These are phyloP conservation scores for Lithophane ornitopus DNA, from an alignment of 2,888 invertebrate genomes.

Conservation along the genomic window DNA sequence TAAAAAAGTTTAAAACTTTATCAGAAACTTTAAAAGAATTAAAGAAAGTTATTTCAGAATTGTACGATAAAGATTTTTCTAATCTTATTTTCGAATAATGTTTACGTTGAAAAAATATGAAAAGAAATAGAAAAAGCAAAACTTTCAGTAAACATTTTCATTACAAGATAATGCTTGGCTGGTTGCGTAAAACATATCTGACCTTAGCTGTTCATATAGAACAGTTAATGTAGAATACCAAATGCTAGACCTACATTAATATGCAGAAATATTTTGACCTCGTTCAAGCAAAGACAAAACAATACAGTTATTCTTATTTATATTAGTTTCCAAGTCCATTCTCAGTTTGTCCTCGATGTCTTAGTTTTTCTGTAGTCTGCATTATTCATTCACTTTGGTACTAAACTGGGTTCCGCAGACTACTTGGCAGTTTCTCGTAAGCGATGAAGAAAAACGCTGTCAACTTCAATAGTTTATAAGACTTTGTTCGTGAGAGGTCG, in stretches of 20 bases:
- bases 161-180: constrained; percentile 5
- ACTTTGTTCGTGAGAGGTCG: constrained; percentile 40
- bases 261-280: constrained; percentile 28
- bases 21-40: not conserved
- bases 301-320: constrained; percentile 48
- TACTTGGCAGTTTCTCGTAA: constrained; percentile 53
- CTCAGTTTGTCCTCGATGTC: constrained; percentile 32
- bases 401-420: constrained; percentile 49
- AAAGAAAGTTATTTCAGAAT: constrained; percentile 10
- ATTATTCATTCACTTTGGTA: constrained; percentile 58
- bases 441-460: constrained; percentile 58
- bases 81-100: not conserved
- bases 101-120: constrained; percentile 6
- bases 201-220: not conserved
- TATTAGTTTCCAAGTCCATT: constrained; percentile 47
- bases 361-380: constrained; percentile 49
- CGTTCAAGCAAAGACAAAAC: constrained; percentile 1
- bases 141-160: constrained; percentile 9
- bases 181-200: not conserved
- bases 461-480: constrained; percentile 63
- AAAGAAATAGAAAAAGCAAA: constrained; percentile 8
- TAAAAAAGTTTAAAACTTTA: not conserved
- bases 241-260: constrained; percentile 17
- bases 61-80: not conserved
- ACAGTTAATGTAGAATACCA: constrained; percentile 1